Evolutionary conservation across 2,113 vertebrate genomes (phyloP), one percentile per base, ranked within the genome.

Genomic region (Microcebus jonahi): DNA sequence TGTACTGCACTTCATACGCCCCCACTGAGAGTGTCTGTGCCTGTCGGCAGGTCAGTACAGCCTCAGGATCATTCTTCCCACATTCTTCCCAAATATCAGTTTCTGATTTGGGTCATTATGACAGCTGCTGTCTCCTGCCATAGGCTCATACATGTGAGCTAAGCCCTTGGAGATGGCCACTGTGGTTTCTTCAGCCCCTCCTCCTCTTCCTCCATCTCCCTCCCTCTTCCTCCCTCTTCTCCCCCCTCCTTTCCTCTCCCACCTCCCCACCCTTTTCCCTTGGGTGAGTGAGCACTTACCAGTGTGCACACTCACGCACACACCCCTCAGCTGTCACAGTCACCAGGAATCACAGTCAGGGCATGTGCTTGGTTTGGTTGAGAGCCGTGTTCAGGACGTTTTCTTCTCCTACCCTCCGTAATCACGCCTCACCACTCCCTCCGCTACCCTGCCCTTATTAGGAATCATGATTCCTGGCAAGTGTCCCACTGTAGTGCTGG

Each of bases 301-400:
- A 14, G 61, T 36, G 53, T 25, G 0, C 20, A 6, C n/a, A 1
- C 53, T 6, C 31, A 3, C 15, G 4, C 6, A 1, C 21, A 0
- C 13, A 5, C 53, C 4, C 55, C 75, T 36, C 21, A 79, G n/a
- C 50, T 96, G 11, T 75, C 48, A 0, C 59, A 17, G 18, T 48
- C n/a, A 34, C 34, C 31, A 1, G 55, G 25, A 57, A 63, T 85
- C n/a, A 0, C 7, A 5, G 0, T 50, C 8, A 1, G 53, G 71
- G 15, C 23, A 1, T 4, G 1, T 34, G 17, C 34, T 39, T 8
- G 25, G 5, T n/a, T 8, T 8, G 25, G 5, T n/a, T 11, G 10
- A 8, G 6, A 84, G 6, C 39, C 36, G 10, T 63, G 55, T 55
- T 88, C 5, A 10, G 65, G 76, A 76, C 53, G 36, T n/a, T 63